phyloP scores from a whole-genome alignment of 2,113 vertebrate genomes.

The Acinonyx jubatus region DNA sequence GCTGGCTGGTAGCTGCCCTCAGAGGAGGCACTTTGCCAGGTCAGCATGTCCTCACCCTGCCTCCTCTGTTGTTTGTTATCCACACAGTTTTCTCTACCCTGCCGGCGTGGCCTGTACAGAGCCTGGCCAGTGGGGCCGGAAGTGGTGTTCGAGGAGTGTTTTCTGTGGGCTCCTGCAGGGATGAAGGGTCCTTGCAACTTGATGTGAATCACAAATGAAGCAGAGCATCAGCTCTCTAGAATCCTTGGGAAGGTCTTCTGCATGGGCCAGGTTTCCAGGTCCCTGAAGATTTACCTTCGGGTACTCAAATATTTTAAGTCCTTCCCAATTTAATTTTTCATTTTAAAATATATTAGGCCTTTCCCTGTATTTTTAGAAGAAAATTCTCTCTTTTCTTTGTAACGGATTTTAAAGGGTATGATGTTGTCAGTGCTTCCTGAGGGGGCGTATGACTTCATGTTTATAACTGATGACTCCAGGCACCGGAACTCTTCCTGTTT shows the following conservation, averaged over 20 bases:
- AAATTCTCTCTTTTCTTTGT: not conserved
- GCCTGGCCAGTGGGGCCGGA: no score
- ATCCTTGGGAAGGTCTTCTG: not conserved
- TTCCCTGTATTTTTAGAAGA: not conserved
- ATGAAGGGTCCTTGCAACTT: not conserved
- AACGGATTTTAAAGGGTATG: not conserved
- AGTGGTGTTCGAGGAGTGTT: not conserved
- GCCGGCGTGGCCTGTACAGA: not conserved
- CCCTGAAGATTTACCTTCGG: not conserved
- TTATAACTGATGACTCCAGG: not conserved
- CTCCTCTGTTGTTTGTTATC: not conserved
- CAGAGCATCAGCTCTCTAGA: not conserved
- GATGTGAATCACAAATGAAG: not conserved
- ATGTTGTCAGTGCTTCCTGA: not conserved
- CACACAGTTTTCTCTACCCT: not conserved
- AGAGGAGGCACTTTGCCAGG: not conserved
- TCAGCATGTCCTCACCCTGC: not conserved
- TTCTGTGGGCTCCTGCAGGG: not conserved
- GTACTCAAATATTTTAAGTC: not conserved
- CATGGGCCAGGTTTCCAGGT: not conserved
- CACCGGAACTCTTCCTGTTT: conserved; percentile 31
- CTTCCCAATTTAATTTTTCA: not conserved
- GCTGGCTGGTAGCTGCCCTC: not conserved
- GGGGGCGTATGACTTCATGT: not conserved
- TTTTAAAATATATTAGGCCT: not conserved